Evolutionary conservation across 2,888 invertebrate genomes (phyloP).

Genomic region (Drosophila neotestacea): DNA sequence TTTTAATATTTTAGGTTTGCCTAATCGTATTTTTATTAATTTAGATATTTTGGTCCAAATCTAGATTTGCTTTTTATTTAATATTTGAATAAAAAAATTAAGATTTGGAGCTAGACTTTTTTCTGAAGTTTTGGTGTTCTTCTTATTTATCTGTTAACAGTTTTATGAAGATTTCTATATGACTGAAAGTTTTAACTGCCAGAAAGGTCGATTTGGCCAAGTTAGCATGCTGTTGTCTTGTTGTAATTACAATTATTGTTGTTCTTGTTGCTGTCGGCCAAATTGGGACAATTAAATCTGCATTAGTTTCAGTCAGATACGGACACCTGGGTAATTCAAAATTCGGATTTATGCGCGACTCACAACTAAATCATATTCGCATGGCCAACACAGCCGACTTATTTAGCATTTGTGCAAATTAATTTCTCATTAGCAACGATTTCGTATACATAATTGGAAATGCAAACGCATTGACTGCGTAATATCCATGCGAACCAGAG

Average conservation of each 20-base stretch:
- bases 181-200: not conserved
- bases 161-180: not conserved
- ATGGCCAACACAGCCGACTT: conserved; percentile 8
- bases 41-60: too few species aligned
- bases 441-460: conserved; percentile 70
- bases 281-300: conserved; percentile 54
- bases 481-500: conserved; percentile 16
- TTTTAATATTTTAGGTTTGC: too few species aligned
- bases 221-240: not conserved
- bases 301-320: conserved; percentile 35
- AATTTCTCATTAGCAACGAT: conserved; percentile 74
- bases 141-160: not conserved
- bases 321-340: conserved; percentile 31
- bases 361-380: conserved; percentile 18
- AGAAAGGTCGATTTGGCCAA: conserved; percentile 4
- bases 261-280: conserved; percentile 7
- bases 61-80: too few species aligned
- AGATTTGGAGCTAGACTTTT: too few species aligned
- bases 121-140: too few species aligned
- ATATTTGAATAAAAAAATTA: too few species aligned
- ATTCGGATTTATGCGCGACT: conserved; percentile 18
- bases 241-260: not conserved
- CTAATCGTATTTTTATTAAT: too few species aligned
- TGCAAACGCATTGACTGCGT: conserved; percentile 53
- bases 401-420: conserved; percentile 69